phyloP scores from a whole-genome alignment of 2,113 vertebrate species.

The Calypte anna region DNA sequence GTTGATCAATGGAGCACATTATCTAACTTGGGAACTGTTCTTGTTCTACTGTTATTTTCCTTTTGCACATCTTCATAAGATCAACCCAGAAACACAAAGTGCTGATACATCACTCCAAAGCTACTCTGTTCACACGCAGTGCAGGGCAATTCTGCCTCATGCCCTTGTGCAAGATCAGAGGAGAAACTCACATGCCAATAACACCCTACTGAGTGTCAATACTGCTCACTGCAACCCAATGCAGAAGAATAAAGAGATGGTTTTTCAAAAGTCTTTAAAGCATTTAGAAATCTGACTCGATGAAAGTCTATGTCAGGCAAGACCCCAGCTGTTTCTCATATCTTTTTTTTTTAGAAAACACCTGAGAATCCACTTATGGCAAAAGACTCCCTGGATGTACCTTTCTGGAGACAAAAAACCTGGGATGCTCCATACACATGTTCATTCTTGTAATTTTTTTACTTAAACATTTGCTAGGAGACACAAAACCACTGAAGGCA shows the following conservation, averaged over 20 bases:
- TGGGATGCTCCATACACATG: not conserved
- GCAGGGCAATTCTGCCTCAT: not conserved
- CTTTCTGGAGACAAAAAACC: not conserved
- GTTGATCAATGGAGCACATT: not conserved
- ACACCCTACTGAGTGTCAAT: not conserved
- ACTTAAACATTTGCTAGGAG: not conserved
- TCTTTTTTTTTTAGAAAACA: not conserved
- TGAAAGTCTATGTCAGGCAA: not conserved
- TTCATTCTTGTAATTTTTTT: not conserved
- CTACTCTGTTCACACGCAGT: not conserved
- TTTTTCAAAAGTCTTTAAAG: not conserved
- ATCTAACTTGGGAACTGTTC: not conserved
- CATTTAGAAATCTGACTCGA: not conserved
- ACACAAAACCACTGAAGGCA: not conserved
- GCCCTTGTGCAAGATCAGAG: conserved; percentile 1
- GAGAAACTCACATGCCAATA: conserved; percentile 33
- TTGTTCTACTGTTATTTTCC: not conserved
- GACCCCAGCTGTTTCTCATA: not conserved
- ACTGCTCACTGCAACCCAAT: not conserved
- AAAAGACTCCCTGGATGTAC: not conserved
- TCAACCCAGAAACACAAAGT: not conserved
- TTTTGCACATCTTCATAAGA: not conserved
- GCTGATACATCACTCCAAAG: not conserved
- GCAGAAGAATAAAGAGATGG: not conserved
- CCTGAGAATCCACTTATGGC: not conserved